These are phyloP conservation scores for Stichodactyla helianthus DNA, from an alignment of 64 coral and sea anemone species.

Conservation along the genomic window DNA sequence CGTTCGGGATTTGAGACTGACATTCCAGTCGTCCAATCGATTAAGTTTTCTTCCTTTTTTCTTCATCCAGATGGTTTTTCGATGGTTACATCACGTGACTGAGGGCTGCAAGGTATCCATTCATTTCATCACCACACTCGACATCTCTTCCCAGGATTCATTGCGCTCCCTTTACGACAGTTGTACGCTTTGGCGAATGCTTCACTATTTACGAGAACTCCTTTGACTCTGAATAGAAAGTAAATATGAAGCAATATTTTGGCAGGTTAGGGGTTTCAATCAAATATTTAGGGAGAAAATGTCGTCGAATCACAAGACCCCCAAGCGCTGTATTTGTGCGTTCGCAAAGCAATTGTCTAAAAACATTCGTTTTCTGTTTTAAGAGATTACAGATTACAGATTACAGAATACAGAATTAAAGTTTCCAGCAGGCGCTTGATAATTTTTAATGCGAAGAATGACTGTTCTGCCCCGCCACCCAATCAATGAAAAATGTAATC, in stretches of 20 bases:
- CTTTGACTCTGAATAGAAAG: constrained; percentile 33
- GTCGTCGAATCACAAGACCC: too few species aligned
- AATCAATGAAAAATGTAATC: too few species aligned
- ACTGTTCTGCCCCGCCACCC: too few species aligned
- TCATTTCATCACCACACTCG: constrained; percentile 37
- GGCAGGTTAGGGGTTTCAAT: too few species aligned
- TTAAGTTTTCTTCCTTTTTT: neutral
- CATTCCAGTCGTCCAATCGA: neutral
- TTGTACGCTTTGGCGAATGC: constrained; percentile 42
- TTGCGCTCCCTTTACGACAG: constrained; percentile 15
- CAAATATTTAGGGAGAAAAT: too few species aligned
- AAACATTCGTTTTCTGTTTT: too few species aligned
- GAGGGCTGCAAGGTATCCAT: neutral
- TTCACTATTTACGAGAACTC: constrained; percentile 46
- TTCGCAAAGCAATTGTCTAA: too few species aligned
- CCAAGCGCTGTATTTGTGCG: too few species aligned
- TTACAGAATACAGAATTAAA: too few species aligned
- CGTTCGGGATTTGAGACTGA: neutral
- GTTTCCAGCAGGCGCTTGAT: too few species aligned
- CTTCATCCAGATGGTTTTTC: neutral
- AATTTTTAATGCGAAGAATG: too few species aligned
- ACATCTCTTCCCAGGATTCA: constrained; percentile 37
- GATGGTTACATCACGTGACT: neutral
- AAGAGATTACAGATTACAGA: too few species aligned
- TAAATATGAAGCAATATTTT: neutral